Evolutionary conservation across 2,113 vertebrate genomes (phyloP).

Genomic region (Clarias magur): DNA sequence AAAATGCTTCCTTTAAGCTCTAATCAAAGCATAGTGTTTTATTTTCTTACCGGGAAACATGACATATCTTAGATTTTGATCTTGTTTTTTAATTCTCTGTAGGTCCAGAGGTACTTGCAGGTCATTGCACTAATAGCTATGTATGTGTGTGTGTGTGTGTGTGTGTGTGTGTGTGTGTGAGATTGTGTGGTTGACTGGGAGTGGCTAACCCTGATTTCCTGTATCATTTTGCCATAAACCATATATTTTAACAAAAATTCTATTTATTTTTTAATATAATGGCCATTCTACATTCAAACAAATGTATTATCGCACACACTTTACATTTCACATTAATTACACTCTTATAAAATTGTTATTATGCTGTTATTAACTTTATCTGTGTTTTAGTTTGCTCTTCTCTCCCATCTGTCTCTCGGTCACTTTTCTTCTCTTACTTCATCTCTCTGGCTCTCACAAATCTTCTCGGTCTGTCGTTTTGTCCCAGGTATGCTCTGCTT

Average conservation of each 20-base stretch:
- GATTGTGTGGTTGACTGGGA: background rate
- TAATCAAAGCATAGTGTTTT: background rate
- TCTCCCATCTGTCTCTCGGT: background rate
- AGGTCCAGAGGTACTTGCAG: background rate
- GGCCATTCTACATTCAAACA: background rate
- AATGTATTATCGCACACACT: too few species aligned
- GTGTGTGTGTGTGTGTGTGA: background rate
- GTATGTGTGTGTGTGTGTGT: background rate
- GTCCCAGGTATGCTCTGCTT: background rate
- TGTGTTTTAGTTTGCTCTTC: background rate
- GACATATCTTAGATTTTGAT: background rate
- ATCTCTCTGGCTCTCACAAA: background rate
- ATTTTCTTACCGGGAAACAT: background rate
- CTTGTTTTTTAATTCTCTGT: background rate
- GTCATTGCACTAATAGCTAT: background rate
- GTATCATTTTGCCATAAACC: background rate
- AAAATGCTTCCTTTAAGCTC: background rate
- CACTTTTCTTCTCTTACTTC: background rate
- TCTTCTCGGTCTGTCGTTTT: background rate
- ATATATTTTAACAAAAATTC: background rate
- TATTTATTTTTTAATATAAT: background rate
- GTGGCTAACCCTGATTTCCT: background rate
- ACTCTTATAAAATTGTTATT: background rate
- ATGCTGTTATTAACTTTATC: background rate
- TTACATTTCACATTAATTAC: background rate